Evolutionary conservation across 2,797 vertebrate genomes (phyloP).

Genomic region (Podarcis siculus): DNA sequence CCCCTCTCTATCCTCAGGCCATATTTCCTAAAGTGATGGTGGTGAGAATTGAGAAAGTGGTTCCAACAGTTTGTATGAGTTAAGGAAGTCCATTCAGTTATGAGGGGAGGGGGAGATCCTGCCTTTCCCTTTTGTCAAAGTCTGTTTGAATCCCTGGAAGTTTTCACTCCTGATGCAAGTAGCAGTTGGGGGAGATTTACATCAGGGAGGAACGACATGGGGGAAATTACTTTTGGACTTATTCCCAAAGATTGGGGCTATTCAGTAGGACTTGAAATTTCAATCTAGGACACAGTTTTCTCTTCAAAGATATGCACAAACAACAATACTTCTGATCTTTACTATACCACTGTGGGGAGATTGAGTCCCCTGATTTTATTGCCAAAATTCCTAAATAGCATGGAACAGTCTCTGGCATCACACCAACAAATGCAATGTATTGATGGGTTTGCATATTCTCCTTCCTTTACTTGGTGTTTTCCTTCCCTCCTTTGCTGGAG

Average conservation of each 20-base stretch:
- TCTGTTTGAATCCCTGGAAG: too few species aligned
- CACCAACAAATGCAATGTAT: not conserved
- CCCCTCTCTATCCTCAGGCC: not conserved
- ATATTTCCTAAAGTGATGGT: not conserved
- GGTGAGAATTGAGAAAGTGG: not conserved
- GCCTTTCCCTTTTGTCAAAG: too few species aligned
- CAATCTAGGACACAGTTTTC: slow-evolving; percentile 8
- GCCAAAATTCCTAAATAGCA: not conserved
- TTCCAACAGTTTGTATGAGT: not conserved
- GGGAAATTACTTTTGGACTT: not conserved
- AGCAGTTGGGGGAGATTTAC: too few species aligned
- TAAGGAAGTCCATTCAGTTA: not conserved
- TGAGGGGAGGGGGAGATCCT: fast-evolving
- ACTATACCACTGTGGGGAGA: slow-evolving; percentile 22
- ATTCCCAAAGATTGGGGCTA: not conserved
- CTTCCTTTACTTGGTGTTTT: slow-evolving; percentile 1
- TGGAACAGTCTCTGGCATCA: not conserved
- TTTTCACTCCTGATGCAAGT: too few species aligned
- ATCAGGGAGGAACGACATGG: not conserved
- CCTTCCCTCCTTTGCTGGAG: not conserved
- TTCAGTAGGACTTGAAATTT: not conserved
- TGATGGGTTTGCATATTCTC: slow-evolving; percentile 21
- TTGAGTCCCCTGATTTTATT: slow-evolving; percentile 9
- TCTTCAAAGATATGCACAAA: not conserved
- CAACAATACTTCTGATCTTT: slow-evolving; percentile 24